A percentile compares a stretch with the other conserved stretches of the same genome.
These are phyloP conservation scores for Argya squamiceps DNA, from an alignment of 2,797 vertebrate genomes.

Conservation along the genomic window DNA sequence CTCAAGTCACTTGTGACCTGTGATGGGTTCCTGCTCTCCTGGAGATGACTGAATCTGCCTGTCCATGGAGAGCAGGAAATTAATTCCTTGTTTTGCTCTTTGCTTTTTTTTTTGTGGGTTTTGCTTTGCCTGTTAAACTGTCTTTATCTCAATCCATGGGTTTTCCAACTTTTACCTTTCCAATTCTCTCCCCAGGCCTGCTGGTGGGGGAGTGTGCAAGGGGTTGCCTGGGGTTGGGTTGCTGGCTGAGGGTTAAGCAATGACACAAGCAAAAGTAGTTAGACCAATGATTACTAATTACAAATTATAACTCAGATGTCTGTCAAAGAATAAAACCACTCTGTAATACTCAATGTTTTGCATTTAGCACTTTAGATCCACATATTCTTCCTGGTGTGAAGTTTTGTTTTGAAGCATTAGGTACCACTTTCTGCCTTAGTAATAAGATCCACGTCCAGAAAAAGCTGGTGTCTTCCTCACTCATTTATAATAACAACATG, in stretches of 20 bases:
- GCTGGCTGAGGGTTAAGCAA: background rate
- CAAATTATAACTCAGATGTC: background rate
- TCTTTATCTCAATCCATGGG: background rate
- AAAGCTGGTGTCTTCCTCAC: background rate
- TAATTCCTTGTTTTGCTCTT: background rate
- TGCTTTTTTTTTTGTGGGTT: background rate
- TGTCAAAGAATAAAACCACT: background rate
- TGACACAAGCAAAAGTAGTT: background rate
- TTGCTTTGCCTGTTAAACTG: background rate
- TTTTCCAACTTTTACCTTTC: background rate
- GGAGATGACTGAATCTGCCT: background rate
- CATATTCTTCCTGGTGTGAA: background rate
- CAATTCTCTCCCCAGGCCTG: accelerated
- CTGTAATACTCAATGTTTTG: accelerated
- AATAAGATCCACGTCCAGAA: background rate
- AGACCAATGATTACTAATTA: background rate
- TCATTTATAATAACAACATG: background rate
- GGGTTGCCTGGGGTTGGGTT: background rate
- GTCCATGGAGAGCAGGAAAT: background rate
- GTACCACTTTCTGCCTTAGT: background rate
- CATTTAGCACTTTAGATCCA: background rate
- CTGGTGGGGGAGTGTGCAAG: background rate
- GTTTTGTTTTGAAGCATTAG: background rate
- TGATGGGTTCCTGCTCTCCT: no score
- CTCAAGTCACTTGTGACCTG: background rate